Base-by-base conservation (phyloP, 2,888 invertebrate species). In the Drosophila anomelani region DNA sequence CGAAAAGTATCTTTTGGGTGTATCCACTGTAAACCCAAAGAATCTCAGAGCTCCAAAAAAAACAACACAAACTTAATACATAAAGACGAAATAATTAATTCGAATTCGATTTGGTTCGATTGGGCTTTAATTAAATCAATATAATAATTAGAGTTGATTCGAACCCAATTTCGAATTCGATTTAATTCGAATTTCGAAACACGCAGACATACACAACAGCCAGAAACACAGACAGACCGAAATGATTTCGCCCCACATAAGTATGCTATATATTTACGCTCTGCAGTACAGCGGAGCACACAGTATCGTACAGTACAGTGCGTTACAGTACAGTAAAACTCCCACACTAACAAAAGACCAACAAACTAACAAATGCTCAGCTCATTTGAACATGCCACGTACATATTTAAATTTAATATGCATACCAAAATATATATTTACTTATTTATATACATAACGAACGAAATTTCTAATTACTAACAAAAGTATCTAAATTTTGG, bases 191-290 rank as follows among this genome's bases (percentile, higher is more conserved):
- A 51, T 63, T 51, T 26, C 26, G 64, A 59, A 56, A 61, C 51
- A 67, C 64, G 17, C 56, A 43, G 63, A 54, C 26, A 57, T 47
- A 76, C 59, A 74, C 58, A 63, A 74, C 58, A 67, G 41, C 57
- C 38, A 67, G 23, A 71, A 47, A 79, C 68, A 79, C 47, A 78
- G 51, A 81, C 70, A 69, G 71, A 69, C 68, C 41, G 58, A 70
- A 58, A n/a, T 36, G 17, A 43, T 36, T 36, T 60, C 36, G 60
- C 51, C 60, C 61, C 62, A 46, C 60, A 60, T 60, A 58, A 58
- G 58, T 69, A 69, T 69, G 68, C 68, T 70, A 67, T 39, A 32
- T 38, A 67, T 39, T 23, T 38, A 17, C 49, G 36, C 53, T 51
- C 29, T 15, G 32, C 17, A 32, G 17, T 60, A 51, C 47, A 26